Percentiles rank a stretch among this genome's conserved stretches.
These are phyloP conservation scores for Metaphire vulgaris DNA, from an alignment of 1,140 invertebrate genomes.

Conservation along the genomic window DNA sequence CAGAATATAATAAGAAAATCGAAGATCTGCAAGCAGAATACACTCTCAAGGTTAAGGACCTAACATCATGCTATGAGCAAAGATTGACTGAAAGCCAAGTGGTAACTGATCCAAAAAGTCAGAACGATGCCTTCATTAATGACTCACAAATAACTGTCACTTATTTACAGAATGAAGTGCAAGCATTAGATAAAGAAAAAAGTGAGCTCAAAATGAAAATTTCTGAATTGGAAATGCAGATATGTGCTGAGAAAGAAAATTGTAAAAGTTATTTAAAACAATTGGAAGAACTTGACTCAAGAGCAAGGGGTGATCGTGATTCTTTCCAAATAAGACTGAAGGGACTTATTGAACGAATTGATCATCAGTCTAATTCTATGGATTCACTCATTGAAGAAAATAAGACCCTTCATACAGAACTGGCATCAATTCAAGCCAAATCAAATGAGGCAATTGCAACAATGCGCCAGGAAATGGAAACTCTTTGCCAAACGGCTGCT, in stretches of 20 bases:
- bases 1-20: neutral
- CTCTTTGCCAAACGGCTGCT: neutral
- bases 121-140: neutral
- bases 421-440: neutral
- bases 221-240: constrained; percentile 28
- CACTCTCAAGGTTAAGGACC: neutral
- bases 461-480: neutral
- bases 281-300: neutral
- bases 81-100: neutral
- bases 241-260: constrained; percentile 4
- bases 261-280: neutral
- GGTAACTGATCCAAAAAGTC: constrained; percentile 3
- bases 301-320: neutral
- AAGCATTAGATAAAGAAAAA: neutral
- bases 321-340: neutral
- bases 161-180: neutral
- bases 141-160: neutral
- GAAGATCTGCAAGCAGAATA: constrained; percentile 3
- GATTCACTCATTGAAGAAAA: neutral
- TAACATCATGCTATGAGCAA: neutral
- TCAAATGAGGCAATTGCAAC: neutral
- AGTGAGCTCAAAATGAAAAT: constrained; percentile 11
- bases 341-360: neutral
- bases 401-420: neutral
- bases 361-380: neutral